Percentiles rank a stretch among this genome's conserved stretches.
phyloP scores from a whole-genome alignment of 2,797 vertebrate genomes.

The Leptoclinus maculatus region DNA sequence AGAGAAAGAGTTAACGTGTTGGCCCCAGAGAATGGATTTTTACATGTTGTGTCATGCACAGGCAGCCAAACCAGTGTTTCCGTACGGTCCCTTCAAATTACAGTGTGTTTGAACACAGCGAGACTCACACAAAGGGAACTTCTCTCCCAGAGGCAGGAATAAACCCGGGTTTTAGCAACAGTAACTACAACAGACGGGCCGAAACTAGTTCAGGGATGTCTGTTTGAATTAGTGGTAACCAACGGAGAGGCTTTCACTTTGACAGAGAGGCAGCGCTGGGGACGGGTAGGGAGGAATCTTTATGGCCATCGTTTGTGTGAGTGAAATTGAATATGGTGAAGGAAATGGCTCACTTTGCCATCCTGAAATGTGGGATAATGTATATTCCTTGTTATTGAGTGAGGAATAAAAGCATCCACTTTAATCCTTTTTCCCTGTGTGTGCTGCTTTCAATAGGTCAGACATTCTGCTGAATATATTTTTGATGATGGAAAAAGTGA shows the following conservation, averaged over 20 bases:
- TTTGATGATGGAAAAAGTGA: slow-evolving; percentile 44
- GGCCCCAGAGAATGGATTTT: slow-evolving; percentile 59
- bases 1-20: slow-evolving; percentile 68
- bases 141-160: slow-evolving; percentile 81
- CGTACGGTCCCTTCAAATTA: slow-evolving; percentile 79
- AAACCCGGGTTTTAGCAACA: slow-evolving; percentile 86
- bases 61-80: slow-evolving; percentile 84
- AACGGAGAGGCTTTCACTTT: slow-evolving; percentile 72
- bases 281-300: slow-evolving; percentile 50
- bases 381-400: slow-evolving; percentile 46
- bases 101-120: slow-evolving; percentile 58
- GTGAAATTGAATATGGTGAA: slow-evolving; percentile 57
- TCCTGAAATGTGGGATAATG: slow-evolving; percentile 59
- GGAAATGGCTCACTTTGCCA: slow-evolving; percentile 29
- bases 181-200: slow-evolving; percentile 83
- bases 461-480: slow-evolving; percentile 20
- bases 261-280: slow-evolving; percentile 32
- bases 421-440: background rate
- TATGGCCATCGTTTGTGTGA: slow-evolving; percentile 52
- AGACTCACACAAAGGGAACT: slow-evolving; percentile 79
- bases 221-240: slow-evolving; percentile 70
- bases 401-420: slow-evolving; percentile 28
- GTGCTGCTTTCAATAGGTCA: slow-evolving; percentile 26
- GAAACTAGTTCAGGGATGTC: slow-evolving; percentile 76
- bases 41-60: slow-evolving; percentile 83